A percentile compares a stretch with the other conserved stretches of the same genome.
Conservation (phyloP, 2,113 vertebrate genomes). For the Oryzias melastigma region DNA sequence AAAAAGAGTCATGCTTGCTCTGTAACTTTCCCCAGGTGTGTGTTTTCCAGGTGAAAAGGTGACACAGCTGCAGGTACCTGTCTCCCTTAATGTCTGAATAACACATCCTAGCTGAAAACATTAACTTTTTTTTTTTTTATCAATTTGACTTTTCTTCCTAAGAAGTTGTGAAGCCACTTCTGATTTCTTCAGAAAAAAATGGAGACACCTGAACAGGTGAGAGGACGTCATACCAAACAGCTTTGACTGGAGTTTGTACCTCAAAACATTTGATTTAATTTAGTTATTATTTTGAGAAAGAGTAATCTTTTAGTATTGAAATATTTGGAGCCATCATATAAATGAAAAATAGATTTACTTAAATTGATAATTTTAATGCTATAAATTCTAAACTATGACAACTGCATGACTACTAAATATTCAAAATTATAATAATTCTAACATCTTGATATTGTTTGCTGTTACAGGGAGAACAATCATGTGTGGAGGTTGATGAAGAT, state of each 20-base stretch:
- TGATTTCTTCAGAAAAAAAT: not conserved
- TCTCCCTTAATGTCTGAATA: not conserved
- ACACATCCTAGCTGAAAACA: not conserved
- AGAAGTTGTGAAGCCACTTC: not conserved
- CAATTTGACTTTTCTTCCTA: slow-evolving; percentile 1
- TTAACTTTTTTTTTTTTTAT: not conserved
- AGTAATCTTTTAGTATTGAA: no score
- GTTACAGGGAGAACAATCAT: slow-evolving; percentile 6
- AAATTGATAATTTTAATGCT: no score
- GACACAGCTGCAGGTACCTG: slow-evolving; percentile 36
- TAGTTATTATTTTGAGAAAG: no score
- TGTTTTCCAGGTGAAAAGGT: slow-evolving; percentile 55
- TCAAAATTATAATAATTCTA: not conserved
- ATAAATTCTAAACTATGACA: no score
- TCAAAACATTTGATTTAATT: no score
- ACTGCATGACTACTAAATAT: no score
- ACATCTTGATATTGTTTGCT: not conserved
- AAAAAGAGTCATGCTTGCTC: not conserved
- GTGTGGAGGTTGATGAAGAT: slow-evolving; percentile 7
- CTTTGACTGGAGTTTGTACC: no score
- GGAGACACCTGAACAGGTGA: slow-evolving; percentile 5
- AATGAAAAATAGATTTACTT: no score
- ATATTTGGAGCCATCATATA: no score
- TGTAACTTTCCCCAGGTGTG: slow-evolving; percentile 20
- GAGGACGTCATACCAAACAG: not conserved